phyloP scores from a whole-genome alignment of 2,797 vertebrate species.

The Clarias fuscus region DNA sequence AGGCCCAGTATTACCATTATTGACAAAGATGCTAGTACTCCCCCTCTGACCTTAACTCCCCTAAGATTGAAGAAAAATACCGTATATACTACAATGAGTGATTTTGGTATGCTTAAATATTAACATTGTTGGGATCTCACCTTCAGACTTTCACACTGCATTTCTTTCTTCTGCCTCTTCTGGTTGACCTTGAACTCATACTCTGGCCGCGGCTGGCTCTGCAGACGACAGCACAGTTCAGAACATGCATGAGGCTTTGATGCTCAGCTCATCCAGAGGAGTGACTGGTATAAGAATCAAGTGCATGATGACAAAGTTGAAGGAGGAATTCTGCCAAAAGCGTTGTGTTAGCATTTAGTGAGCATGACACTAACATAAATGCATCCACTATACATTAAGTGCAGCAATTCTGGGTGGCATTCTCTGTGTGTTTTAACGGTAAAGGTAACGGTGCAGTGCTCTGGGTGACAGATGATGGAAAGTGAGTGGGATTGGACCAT shows the following conservation, averaged over 20 bases:
- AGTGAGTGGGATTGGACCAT: slow-evolving; percentile 40
- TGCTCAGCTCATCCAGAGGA: slow-evolving; percentile 24
- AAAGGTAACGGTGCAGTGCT: slow-evolving; percentile 39
- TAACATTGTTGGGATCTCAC: background rate
- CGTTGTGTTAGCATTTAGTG: slow-evolving; percentile 42
- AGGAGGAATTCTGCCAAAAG: slow-evolving; percentile 41
- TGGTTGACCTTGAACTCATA: slow-evolving; percentile 88
- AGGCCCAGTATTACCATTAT: background rate
- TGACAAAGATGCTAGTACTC: background rate
- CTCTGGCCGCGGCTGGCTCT: slow-evolving; percentile 92
- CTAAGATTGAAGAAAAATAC: background rate
- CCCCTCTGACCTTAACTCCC: background rate
- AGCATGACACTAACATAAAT: slow-evolving; percentile 38
- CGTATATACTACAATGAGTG: background rate
- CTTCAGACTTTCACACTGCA: background rate
- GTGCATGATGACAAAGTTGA: slow-evolving; percentile 44
- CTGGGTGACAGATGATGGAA: slow-evolving; percentile 32
- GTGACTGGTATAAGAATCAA: slow-evolving; percentile 38
- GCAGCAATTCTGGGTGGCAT: slow-evolving; percentile 15
- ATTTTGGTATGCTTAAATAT: background rate
- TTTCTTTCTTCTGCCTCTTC: slow-evolving; percentile 82
- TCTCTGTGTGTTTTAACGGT: slow-evolving; percentile 11
- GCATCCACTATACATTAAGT: slow-evolving; percentile 48
- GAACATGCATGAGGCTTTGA: background rate
- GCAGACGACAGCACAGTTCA: slow-evolving; percentile 45